Conservation (phyloP, 2,113 vertebrate genomes). For the Phaethornis superciliosus region DNA sequence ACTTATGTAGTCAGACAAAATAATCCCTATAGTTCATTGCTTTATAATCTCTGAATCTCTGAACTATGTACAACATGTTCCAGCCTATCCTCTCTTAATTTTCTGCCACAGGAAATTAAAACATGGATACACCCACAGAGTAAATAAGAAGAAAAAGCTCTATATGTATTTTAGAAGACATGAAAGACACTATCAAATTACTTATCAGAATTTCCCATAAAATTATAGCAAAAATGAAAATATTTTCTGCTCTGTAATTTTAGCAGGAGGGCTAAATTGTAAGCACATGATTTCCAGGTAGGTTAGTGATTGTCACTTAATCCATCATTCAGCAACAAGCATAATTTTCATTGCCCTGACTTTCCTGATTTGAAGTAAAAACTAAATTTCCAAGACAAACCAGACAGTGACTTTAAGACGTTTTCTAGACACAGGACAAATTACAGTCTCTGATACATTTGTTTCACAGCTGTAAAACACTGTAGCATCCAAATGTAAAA, state of each 20-base stretch:
- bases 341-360: not conserved
- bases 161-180: not conserved
- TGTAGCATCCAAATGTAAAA: not conserved
- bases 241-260: not conserved
- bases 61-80: not conserved
- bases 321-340: not conserved
- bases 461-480: not conserved
- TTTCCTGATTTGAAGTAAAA: not conserved
- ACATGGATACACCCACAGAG: not conserved
- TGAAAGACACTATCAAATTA: not conserved
- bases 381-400: not conserved
- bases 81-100: not conserved
- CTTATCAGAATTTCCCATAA: not conserved
- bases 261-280: not conserved
- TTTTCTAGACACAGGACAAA: not conserved
- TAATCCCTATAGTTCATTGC: not conserved
- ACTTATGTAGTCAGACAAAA: not conserved
- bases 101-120: not conserved
- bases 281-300: not conserved
- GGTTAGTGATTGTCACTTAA: not conserved
- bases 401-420: not conserved
- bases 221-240: not conserved
- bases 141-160: not conserved
- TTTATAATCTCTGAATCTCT: not conserved
- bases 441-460: not conserved